Base-by-base conservation (phyloP, 2,113 vertebrate species). In the Phalacrocorax carbo region DNA sequence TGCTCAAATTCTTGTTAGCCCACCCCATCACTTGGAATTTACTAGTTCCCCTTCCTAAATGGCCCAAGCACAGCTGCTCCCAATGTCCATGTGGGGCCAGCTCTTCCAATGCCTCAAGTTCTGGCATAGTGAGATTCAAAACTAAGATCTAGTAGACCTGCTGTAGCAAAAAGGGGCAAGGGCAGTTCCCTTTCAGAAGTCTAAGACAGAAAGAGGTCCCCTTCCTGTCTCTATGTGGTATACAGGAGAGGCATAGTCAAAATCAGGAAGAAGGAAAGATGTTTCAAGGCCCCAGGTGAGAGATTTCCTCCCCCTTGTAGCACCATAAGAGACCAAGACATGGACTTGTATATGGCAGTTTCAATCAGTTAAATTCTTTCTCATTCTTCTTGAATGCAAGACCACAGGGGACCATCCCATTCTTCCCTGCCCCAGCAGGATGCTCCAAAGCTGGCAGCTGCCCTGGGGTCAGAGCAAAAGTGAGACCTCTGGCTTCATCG, bases 291-390 rank as follows among this genome's bases (percentile, higher is more conserved):
- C 92, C 81, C 95, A 69, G 61, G 68, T 82, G 73, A 70, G 76
- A 96, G 55, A 58, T 88, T 78, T 81, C 66, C 10, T 96, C 60
- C 94, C 71, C 69, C n/a, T 88, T 34, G 34, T 96, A 97, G 96
- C 97, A 97, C 96, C 97, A 85, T 91, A 75, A 86, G 52, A 93
- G 87, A 95, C 60, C 78, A 91, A 94, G 75, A 92, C 19, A 38
- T 26, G 82, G 90, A 66, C 68, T 89, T 79, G 80, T 52, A 49
- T 80, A 7, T 51, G 69, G 65, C 89, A 88, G 72, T 66, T 93
- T 89, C 90, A 79, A 27, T 69, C 73, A 49, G 64, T 82, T 66
- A 62, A 94, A 91, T 85, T 96, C 80, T 66, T 86, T 85, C 85
- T 95, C 62, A 23, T 82, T 95, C 87, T 82, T 85, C 80, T 94